Evolutionary conservation across 35 echinoderm and acorn worm genomes (phyloP), one percentile per base, ranked within the genome.

Genomic region (Ptychodera flava): DNA sequence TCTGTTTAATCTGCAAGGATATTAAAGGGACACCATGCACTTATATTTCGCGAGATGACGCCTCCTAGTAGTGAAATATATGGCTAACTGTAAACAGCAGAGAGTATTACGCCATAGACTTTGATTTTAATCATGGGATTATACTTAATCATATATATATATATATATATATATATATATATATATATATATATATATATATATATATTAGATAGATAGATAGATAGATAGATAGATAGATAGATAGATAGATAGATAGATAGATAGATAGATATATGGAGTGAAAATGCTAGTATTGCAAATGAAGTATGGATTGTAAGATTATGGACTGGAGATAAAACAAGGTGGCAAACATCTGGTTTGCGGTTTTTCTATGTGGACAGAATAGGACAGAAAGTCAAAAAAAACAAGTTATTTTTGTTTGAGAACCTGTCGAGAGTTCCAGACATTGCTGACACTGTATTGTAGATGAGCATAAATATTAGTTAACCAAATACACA

Each of bases 1-100:
- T n/a, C 52, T 94, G 92, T 82, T 94, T 90, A 12, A 94, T 85
- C 92, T 94, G 86, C 82, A 16, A 15, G 87, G 45, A 35, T 28
- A 30, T 37, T 87, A 82, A 0, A 16, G 77, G 34, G 0, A 37
- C 0, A 80, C n/a, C n/a, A n/a, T n/a, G n/a, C n/a, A n/a, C n/a
- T n/a, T n/a, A n/a, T n/a, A n/a, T n/a, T n/a, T n/a, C n/a, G n/a
- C n/a, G n/a, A n/a, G n/a, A n/a, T n/a, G n/a, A n/a, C n/a, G n/a
- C n/a, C n/a, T n/a, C n/a, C n/a, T n/a, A n/a, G n/a, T n/a, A n/a
- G n/a, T n/a, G n/a, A n/a, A n/a, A n/a, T n/a, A n/a, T n/a, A n/a
- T n/a, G n/a, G n/a, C n/a, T n/a, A n/a, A n/a, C n/a, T n/a, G n/a
- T n/a, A 64, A 64, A 64, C 22, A 22, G 45, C 6, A 64, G 22